phyloP scores from a whole-genome alignment of 2,797 vertebrate species.

The Coregonus suidteri region DNA sequence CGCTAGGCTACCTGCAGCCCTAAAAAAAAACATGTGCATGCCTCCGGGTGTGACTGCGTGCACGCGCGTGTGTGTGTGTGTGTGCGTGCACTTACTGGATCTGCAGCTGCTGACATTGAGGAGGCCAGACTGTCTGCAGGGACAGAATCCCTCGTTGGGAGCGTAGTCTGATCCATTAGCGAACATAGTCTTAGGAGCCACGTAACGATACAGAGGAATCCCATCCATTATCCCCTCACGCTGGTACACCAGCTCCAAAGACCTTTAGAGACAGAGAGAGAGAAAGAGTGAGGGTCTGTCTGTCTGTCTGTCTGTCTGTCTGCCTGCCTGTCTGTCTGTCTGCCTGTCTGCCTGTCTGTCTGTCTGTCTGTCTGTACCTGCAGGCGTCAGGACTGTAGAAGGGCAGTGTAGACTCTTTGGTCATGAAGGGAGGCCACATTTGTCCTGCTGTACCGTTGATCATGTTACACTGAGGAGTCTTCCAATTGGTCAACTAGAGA shows the following conservation, averaged over 20 bases:
- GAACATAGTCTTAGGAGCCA: conserved; percentile 86
- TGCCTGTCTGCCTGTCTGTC: neutral
- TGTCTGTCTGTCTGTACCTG: conserved; percentile 74
- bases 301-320: no score
- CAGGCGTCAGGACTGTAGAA: conserved; percentile 96
- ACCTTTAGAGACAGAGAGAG: conserved; percentile 68
- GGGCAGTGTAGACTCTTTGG: conserved; percentile 77
- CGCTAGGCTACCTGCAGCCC: no score
- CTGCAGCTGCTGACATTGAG: conserved; percentile 89
- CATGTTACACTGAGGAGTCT: conserved; percentile 85
- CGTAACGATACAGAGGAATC: conserved; percentile 85
- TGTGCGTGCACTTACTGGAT: conserved; percentile 74
- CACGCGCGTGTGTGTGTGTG: no score
- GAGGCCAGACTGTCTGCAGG: conserved; percentile 88
- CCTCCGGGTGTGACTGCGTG: neutral
- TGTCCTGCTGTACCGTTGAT: conserved; percentile 93
- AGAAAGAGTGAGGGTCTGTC: no score
- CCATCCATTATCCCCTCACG: conserved; percentile 66
- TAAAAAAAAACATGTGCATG: neutral
- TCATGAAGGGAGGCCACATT: conserved; percentile 95
- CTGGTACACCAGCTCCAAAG: conserved; percentile 85
- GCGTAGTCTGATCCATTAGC: conserved; percentile 86
- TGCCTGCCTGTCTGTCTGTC: no score
- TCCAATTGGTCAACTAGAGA: conserved; percentile 83
- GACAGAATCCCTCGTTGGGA: conserved; percentile 92